These are phyloP conservation scores for Hormaphis cornu DNA, from an alignment of 1,140 invertebrate species.

Conservation along the genomic window DNA sequence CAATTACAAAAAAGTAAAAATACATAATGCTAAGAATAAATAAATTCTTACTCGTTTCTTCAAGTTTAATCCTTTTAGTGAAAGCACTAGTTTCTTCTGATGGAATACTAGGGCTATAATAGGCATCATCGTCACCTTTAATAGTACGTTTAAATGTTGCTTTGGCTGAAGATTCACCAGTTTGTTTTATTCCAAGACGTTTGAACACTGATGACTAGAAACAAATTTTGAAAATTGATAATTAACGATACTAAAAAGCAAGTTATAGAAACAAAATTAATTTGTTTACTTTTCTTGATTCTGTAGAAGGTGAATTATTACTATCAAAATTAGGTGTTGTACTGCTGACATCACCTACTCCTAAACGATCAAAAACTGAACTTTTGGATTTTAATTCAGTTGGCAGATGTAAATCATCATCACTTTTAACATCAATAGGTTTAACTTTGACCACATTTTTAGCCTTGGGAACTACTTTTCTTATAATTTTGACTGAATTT, in stretches of 20 bases:
- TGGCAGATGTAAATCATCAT: background rate
- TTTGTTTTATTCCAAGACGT: constrained; percentile 23
- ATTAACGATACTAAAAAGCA: background rate
- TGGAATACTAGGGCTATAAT: constrained; percentile 20
- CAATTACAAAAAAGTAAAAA: too few relatives aligned
- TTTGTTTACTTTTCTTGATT: constrained; percentile 18
- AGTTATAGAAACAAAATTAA: background rate
- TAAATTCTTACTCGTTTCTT: constrained; percentile 10
- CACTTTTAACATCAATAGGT: background rate
- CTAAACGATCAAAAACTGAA: constrained; percentile 28
- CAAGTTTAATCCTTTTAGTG: constrained; percentile 12
- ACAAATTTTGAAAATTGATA: background rate
- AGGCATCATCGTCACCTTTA: background rate
- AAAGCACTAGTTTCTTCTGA: constrained; percentile 25
- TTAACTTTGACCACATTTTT: constrained; percentile 3
- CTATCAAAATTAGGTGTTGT: constrained; percentile 20
- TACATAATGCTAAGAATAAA: too few relatives aligned
- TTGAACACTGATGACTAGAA: constrained; percentile 9
- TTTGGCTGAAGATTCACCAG: background rate
- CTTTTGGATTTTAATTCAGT: constrained; percentile 11
- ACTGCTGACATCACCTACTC: constrained; percentile 26
- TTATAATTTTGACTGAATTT: background rate
- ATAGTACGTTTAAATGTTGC: background rate
- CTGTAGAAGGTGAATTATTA: background rate
- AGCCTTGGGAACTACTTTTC: constrained; percentile 1